Percentiles rank a stretch among this genome's conserved stretches.
Evolutionary conservation across 2,888 invertebrate species (phyloP).

Genomic region (Xiphydria camelus): DNA sequence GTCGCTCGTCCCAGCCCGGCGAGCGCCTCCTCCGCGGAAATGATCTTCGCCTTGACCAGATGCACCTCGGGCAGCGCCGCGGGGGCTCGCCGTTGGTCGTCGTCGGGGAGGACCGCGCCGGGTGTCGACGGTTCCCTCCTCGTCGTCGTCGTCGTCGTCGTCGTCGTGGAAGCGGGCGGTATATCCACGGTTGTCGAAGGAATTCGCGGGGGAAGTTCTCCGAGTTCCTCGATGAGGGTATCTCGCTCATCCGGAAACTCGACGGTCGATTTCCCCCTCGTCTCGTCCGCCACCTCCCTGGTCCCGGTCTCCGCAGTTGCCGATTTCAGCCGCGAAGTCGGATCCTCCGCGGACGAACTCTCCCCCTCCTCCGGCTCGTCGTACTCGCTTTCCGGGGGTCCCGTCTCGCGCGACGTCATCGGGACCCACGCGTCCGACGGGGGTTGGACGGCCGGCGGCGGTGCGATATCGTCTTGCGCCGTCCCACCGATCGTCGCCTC

Average conservation of each 20-base stretch:
- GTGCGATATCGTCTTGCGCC: constrained; percentile 17
- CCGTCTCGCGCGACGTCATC: not conserved
- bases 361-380: too few species aligned
- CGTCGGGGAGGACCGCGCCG: constrained; percentile 8
- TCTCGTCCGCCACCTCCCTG: constrained; percentile 65
- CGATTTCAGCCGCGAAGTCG: too few species aligned
- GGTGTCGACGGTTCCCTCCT: too few species aligned
- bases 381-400: too few species aligned
- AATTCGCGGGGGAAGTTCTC: too few species aligned
- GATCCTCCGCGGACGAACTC: too few species aligned
- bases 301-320: constrained; percentile 47
- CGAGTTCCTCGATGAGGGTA: too few species aligned
- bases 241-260: constrained; percentile 16
- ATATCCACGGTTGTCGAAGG: too few species aligned
- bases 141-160: too few species aligned
- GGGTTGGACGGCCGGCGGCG: constrained; percentile 14
- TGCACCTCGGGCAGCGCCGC: constrained; percentile 38
- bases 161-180: too few species aligned
- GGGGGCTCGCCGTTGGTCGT: too few species aligned
- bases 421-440: not conserved
- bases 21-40: constrained; percentile 48
- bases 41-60: constrained; percentile 42
- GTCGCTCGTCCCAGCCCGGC: too few species aligned
- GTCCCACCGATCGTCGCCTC: constrained; percentile 13
- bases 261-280: constrained; percentile 42